Conservation (phyloP, 2,888 invertebrate genomes). For the Biston stratarius region DNA sequence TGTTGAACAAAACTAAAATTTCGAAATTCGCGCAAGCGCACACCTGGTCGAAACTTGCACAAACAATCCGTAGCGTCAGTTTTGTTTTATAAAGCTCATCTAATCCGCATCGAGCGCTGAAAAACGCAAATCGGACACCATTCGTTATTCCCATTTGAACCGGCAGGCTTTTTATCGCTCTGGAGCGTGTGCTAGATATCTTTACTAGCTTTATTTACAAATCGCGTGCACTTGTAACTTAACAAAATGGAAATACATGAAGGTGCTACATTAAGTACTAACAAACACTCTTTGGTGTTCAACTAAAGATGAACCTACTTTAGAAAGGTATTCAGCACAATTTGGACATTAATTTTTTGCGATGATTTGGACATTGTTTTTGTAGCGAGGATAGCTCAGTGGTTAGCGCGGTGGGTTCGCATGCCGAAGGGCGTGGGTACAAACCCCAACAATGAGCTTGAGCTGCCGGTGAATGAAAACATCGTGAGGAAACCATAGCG, state of each 20-base stretch:
- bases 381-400: too few species aligned
- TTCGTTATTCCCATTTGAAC: constrained; percentile 76
- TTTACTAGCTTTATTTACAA: constrained; percentile 81
- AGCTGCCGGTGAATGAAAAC: too few species aligned
- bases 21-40: constrained; percentile 1
- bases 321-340: too few species aligned
- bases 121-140: constrained; percentile 65
- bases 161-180: constrained; percentile 75
- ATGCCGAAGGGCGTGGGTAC: too few species aligned
- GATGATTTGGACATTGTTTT: too few species aligned
- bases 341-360: too few species aligned
- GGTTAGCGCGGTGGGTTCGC: too few species aligned
- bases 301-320: too few species aligned
- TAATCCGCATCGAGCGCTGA: constrained; percentile 53
- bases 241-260: too few species aligned
- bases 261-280: constrained; percentile 55
- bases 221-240: constrained; percentile 75
- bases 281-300: constrained; percentile 37
- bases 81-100: constrained; percentile 52
- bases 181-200: constrained; percentile 77
- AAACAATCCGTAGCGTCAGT: constrained; percentile 34
- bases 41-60: constrained; percentile 32
- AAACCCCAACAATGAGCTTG: too few species aligned
- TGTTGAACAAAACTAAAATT: background rate
- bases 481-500: too few species aligned